A percentile compares a stretch with the other conserved stretches of the same genome.
Evolutionary conservation across 2,888 invertebrate species (phyloP).

Genomic region (Dastarcus helophoroides): DNA sequence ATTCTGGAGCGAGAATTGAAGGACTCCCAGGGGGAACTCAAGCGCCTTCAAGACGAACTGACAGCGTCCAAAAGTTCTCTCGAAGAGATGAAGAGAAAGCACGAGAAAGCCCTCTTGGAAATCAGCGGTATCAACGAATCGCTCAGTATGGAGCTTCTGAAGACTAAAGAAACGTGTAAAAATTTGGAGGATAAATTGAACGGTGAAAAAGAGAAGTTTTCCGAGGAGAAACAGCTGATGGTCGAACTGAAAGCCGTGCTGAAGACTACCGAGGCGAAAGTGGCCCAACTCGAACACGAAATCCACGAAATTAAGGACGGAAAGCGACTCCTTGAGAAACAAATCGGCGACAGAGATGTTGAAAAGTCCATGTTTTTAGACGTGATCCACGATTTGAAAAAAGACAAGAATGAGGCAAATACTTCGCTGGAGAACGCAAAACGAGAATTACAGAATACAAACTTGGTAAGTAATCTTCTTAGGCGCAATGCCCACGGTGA

Average conservation of each 20-base stretch:
- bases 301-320: conserved; percentile 29
- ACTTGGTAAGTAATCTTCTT: conserved; percentile 29
- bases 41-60: conserved; percentile 43
- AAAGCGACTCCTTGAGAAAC: too few species aligned
- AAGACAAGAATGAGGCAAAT: conserved; percentile 32
- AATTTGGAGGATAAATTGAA: conserved; percentile 34
- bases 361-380: conserved; percentile 26
- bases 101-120: conserved; percentile 39
- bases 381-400: conserved; percentile 38
- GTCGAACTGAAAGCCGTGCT: conserved; percentile 37
- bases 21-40: conserved; percentile 44
- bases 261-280: conserved; percentile 29
- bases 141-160: conserved; percentile 42
- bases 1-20: conserved; percentile 50
- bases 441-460: conserved; percentile 25
- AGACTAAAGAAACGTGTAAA: conserved; percentile 36
- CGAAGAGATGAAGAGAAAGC: conserved; percentile 28
- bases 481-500: too few species aligned
- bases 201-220: conserved; percentile 37
- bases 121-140: conserved; percentile 41
- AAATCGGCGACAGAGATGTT: conserved; percentile 14
- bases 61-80: conserved; percentile 34
- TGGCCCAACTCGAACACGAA: conserved; percentile 25
- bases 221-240: conserved; percentile 25
- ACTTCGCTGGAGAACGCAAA: conserved; percentile 26